phyloP scores from a whole-genome alignment of 2,888 invertebrate genomes.

The Orchesellides sinensis region DNA sequence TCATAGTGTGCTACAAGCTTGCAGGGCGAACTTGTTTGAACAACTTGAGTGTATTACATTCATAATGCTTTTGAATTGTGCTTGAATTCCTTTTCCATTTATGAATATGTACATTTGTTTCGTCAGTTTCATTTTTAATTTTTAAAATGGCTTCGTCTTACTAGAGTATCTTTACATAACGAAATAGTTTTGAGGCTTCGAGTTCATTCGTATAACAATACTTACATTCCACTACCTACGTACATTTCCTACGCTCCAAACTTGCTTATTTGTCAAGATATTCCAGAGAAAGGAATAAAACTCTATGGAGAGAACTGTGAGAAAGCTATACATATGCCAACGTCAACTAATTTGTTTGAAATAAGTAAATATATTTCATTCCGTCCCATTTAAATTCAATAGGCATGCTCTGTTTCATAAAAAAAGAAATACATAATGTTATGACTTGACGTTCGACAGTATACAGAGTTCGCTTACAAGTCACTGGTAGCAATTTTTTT shows the following conservation, averaged over 20 bases:
- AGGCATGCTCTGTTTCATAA: conserved; percentile 43
- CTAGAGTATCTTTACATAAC: too few species aligned
- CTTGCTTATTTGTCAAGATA: conserved; percentile 1
- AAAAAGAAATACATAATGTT: not conserved
- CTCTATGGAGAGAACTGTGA: not conserved
- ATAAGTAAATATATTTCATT: conserved; percentile 61
- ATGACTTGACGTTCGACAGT: not conserved
- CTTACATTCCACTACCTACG: not conserved
- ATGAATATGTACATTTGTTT: too few species aligned
- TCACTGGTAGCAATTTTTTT: not conserved
- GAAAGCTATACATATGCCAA: conserved; percentile 18
- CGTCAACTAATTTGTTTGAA: conserved; percentile 54
- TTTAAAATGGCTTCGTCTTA: too few species aligned
- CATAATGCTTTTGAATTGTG: too few species aligned
- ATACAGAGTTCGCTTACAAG: too few species aligned
- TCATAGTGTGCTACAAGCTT: too few species aligned
- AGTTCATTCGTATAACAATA: not conserved
- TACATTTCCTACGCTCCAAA: conserved; percentile 15
- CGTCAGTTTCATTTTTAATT: too few species aligned
- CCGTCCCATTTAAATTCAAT: conserved; percentile 63
- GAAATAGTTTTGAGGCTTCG: not conserved
- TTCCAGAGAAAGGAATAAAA: not conserved
- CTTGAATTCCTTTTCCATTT: too few species aligned
- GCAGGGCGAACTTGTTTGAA: too few species aligned
- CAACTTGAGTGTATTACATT: too few species aligned